A percentile compares a stretch with the other conserved stretches of the same genome.
Conservation (phyloP, 2,797 vertebrate genomes). For the Epinephelus malabaricus region DNA sequence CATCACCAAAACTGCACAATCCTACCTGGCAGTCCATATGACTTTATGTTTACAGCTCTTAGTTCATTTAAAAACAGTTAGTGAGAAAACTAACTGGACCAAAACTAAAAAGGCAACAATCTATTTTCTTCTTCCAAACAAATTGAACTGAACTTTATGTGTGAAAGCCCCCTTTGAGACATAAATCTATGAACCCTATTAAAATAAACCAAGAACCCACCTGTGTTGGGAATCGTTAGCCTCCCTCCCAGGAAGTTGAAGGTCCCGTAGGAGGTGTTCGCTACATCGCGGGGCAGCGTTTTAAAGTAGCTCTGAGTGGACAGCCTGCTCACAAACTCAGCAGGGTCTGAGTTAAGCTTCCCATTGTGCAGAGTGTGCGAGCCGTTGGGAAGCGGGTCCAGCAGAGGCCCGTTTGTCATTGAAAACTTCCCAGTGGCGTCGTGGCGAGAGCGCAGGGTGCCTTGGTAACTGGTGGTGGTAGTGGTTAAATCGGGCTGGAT, state of each 20-base stretch:
- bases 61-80: background rate
- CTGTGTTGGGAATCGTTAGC: slow-evolving; percentile 95
- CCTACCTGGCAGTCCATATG: background rate
- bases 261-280: slow-evolving; percentile 96
- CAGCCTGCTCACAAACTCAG: slow-evolving; percentile 93
- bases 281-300: slow-evolving; percentile 92
- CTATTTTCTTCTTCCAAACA: background rate
- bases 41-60: background rate
- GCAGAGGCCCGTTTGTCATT: slow-evolving; percentile 93
- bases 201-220: slow-evolving; percentile 75
- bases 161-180: background rate
- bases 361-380: slow-evolving; percentile 96
- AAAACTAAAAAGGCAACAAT: background rate
- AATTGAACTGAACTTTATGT: background rate
- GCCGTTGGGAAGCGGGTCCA: slow-evolving; percentile 93
- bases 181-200: background rate
- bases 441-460: slow-evolving; percentile 93
- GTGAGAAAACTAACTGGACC: background rate
- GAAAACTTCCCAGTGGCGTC: slow-evolving; percentile 93
- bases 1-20: background rate
- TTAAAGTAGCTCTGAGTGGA: slow-evolving; percentile 96
- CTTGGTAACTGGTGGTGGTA: slow-evolving; percentile 97
- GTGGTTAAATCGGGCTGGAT: slow-evolving; percentile 99
- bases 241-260: slow-evolving; percentile 98
- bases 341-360: slow-evolving; percentile 89